Evolutionary conservation across 2,888 invertebrate species (phyloP).

Genomic region (Empis stercorea): DNA sequence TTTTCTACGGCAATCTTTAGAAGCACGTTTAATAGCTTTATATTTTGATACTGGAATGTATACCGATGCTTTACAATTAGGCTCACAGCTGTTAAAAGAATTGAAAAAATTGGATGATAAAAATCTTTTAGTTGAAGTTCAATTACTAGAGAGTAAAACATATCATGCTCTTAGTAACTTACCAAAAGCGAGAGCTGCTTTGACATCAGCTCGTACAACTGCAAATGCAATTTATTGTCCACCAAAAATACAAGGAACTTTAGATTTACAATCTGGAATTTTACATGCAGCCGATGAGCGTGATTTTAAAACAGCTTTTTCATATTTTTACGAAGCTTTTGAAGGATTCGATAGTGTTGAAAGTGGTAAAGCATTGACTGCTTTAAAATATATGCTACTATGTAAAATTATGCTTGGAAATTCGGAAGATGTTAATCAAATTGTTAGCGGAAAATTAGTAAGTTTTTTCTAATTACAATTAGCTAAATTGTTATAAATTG

Average conservation of each 20-base stretch:
- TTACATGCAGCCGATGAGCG: slow-evolving; percentile 99
- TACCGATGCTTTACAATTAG: slow-evolving; percentile 70
- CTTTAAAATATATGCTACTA: slow-evolving; percentile 98
- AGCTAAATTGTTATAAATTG: neutral
- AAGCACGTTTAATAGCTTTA: slow-evolving; percentile 86
- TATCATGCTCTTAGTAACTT: slow-evolving; percentile 95
- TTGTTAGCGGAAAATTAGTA: slow-evolving; percentile 85
- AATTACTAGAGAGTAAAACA: slow-evolving; percentile 95
- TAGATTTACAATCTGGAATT: slow-evolving; percentile 96
- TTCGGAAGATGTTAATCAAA: slow-evolving; percentile 89
- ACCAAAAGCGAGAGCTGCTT: slow-evolving; percentile 88
- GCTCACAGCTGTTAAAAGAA: slow-evolving; percentile 80
- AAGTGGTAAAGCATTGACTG: slow-evolving; percentile 77
- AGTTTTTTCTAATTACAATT: slow-evolving; percentile 6
- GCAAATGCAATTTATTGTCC: slow-evolving; percentile 99
- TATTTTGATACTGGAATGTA: slow-evolving; percentile 89
- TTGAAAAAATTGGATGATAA: slow-evolving; percentile 99
- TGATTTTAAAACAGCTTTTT: slow-evolving; percentile 99
- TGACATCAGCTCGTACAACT: slow-evolving; percentile 97
- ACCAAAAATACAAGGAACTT: slow-evolving; percentile 93
- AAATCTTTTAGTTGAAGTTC: slow-evolving; percentile 95
- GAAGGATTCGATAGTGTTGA: slow-evolving; percentile 97
- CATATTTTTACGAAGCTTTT: slow-evolving; percentile 99
- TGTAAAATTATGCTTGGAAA: slow-evolving; percentile 97
- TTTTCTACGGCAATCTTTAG: slow-evolving; percentile 89